phyloP scores from a whole-genome alignment of 2,888 invertebrate species.

The Agonopterix alstromeriana region DNA sequence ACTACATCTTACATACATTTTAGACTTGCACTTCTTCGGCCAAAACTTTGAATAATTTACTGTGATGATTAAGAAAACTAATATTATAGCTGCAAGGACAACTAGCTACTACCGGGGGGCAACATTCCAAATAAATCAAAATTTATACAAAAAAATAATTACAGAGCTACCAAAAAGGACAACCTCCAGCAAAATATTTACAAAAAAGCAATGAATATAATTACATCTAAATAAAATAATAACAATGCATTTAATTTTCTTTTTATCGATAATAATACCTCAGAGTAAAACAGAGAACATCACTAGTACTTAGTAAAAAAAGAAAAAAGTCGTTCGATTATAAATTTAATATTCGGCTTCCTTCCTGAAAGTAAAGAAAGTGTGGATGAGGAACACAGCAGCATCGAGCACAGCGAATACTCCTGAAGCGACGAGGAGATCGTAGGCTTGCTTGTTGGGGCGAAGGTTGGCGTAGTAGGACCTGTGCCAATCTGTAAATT shows the following conservation, averaged over 20 bases:
- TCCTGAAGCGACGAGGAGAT: slow-evolving; percentile 80
- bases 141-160: slow-evolving; percentile 2
- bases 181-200: slow-evolving; percentile 12
- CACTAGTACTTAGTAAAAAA: not conserved
- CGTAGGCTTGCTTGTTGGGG: slow-evolving; percentile 81
- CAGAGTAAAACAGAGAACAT: slow-evolving; percentile 22
- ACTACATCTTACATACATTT: slow-evolving; percentile 1
- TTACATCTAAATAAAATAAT: not conserved
- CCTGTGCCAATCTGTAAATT: slow-evolving; percentile 61
- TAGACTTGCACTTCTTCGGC: slow-evolving; percentile 35
- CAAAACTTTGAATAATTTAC: slow-evolving; percentile 11
- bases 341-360: slow-evolving; percentile 64
- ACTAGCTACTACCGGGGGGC: slow-evolving; percentile 10
- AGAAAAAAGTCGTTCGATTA: not conserved
- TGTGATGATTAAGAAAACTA: slow-evolving; percentile 6
- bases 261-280: slow-evolving; percentile 15
- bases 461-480: slow-evolving; percentile 72
- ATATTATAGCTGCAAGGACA: slow-evolving; percentile 18
- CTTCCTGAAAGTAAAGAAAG: slow-evolving; percentile 77
- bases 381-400: slow-evolving; percentile 78
- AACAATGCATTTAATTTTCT: not conserved
- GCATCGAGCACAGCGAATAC: slow-evolving; percentile 79
- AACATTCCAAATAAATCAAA: slow-evolving; percentile 1
- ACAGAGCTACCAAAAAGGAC: slow-evolving; percentile 27
- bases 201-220: slow-evolving; percentile 2